Percentiles rank a stretch among this genome's conserved stretches.
Conservation (phyloP, 2,797 vertebrate genomes). For the Lates japonicus region DNA sequence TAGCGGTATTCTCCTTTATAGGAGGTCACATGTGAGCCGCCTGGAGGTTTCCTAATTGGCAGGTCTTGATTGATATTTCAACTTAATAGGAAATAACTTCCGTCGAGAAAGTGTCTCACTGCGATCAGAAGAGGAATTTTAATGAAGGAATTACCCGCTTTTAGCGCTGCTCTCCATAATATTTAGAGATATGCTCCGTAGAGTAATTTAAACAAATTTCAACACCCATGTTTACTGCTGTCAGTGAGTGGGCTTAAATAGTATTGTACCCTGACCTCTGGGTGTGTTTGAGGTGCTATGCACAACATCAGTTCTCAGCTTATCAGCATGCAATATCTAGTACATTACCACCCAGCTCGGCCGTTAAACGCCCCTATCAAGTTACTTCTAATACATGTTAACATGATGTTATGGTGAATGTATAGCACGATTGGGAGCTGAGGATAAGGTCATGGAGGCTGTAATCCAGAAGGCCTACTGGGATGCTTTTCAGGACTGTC, state of each 20-base stretch:
- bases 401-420: slow-evolving; percentile 43
- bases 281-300: slow-evolving; percentile 21
- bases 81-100: slow-evolving; percentile 47
- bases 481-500: slow-evolving; percentile 41
- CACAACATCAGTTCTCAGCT: slow-evolving; percentile 22
- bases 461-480: slow-evolving; percentile 49
- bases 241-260: slow-evolving; percentile 57
- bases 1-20: neutral
- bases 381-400: slow-evolving; percentile 65
- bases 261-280: slow-evolving; percentile 56
- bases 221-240: slow-evolving; percentile 69
- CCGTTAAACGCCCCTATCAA: slow-evolving; percentile 37
- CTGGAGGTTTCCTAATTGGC: slow-evolving; percentile 2
- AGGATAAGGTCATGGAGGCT: slow-evolving; percentile 37
- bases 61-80: slow-evolving; percentile 24
- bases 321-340: slow-evolving; percentile 36
- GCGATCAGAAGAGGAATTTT: slow-evolving; percentile 68
- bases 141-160: slow-evolving; percentile 62
- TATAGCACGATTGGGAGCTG: neutral
- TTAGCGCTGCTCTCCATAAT: slow-evolving; percentile 27
- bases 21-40: neutral
- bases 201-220: slow-evolving; percentile 59
- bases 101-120: slow-evolving; percentile 33
- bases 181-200: slow-evolving; percentile 37
- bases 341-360: slow-evolving; percentile 7